Conservation (phyloP, 2,797 vertebrate genomes). For the Premnoplex brunnescens region DNA sequence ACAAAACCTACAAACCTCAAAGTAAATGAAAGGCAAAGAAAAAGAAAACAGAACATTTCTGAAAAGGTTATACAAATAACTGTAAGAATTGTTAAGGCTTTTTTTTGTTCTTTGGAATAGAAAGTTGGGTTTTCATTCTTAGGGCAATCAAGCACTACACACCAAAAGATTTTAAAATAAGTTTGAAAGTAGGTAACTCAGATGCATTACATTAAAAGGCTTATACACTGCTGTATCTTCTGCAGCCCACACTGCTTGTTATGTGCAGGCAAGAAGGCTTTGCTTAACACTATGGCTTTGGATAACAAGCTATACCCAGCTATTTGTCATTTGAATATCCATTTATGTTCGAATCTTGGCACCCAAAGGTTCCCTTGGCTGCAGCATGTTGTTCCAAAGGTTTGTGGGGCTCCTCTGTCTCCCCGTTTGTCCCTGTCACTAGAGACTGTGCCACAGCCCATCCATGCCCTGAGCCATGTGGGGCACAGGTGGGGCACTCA, state of each 20-base stretch:
- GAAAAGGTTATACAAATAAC: constrained; percentile 53
- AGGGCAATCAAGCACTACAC: not conserved
- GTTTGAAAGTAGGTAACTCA: not conserved
- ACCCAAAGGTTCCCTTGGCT: not conserved
- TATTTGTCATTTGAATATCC: not conserved
- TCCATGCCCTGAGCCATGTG: accelerated
- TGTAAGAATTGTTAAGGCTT: not conserved
- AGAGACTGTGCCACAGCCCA: accelerated
- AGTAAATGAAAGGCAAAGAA: constrained; percentile 10
- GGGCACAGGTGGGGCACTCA: not conserved
- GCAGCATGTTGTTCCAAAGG: accelerated
- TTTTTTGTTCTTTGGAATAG: not conserved
- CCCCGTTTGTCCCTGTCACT: not conserved
- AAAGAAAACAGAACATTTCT: not conserved
- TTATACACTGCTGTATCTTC: not conserved
- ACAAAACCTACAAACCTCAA: not conserved
- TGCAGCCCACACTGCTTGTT: not conserved
- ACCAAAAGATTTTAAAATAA: not conserved
- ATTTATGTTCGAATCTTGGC: not conserved
- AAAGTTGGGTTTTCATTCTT: not conserved
- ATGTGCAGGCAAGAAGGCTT: not conserved
- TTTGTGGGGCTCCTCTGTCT: accelerated
- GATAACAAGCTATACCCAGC: not conserved
- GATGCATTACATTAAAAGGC: not conserved
- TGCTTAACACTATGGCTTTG: not conserved